Evolutionary conservation across 2,797 vertebrate genomes (phyloP).

Genomic region (Dromococcyx pavoninus): DNA sequence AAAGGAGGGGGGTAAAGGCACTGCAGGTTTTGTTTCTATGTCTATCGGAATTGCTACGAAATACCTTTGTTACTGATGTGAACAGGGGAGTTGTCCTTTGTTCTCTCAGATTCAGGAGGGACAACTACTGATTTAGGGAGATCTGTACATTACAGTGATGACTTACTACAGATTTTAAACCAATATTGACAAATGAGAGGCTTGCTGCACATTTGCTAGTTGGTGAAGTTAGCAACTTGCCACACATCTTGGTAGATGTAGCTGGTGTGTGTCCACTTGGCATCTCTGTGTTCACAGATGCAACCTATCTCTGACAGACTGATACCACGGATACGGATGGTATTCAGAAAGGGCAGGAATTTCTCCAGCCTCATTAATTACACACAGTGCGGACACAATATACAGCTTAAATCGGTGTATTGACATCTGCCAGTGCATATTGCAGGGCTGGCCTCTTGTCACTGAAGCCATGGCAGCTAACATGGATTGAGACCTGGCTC

Average conservation of each 20-base stretch:
- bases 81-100: not conserved
- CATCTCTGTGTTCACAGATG: not conserved
- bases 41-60: not conserved
- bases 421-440: rapidly evolving
- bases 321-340: rapidly evolving
- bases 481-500: rapidly evolving
- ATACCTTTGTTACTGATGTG: not conserved
- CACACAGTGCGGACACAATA: rapidly evolving
- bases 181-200: not conserved
- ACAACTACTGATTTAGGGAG: not conserved
- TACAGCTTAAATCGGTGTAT: rapidly evolving
- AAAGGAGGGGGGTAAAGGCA: not conserved
- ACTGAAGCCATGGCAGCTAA: not conserved
- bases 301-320: not conserved
- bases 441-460: not conserved
- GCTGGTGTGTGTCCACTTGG: not conserved
- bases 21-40: not conserved
- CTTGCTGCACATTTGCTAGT: not conserved
- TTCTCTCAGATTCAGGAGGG: not conserved
- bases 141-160: not conserved
- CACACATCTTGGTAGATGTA: not conserved
- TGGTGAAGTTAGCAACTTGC: not conserved
- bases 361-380: not conserved
- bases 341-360: not conserved
- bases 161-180: not conserved